Percentiles rank a stretch among this genome's conserved stretches.
phyloP scores from a whole-genome alignment of 2,113 vertebrate genomes.

The Prolemur simus region DNA sequence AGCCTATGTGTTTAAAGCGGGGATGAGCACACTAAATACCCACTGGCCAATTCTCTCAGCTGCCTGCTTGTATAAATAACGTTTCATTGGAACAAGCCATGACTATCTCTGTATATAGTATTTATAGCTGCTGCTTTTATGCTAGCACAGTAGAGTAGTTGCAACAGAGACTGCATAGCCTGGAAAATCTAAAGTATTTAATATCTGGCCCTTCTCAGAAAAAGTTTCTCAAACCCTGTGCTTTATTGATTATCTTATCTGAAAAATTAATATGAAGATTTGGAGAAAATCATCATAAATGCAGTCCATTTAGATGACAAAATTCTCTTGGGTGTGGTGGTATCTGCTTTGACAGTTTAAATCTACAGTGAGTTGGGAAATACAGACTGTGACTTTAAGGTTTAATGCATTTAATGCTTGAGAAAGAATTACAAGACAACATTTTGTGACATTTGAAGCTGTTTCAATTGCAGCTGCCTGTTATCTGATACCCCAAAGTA shows the following conservation, averaged over 20 bases:
- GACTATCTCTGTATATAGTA: not conserved
- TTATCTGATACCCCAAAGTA: constrained; percentile 72
- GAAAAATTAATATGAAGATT: constrained; percentile 23
- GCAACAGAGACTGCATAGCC: not conserved
- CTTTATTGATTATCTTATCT: not conserved
- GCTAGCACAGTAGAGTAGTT: not conserved
- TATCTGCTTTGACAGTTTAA: not conserved
- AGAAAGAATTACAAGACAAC: constrained; percentile 62
- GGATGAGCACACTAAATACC: not conserved
- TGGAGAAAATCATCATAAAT: not conserved
- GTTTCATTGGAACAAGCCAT: not conserved
- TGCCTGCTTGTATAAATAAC: not conserved
- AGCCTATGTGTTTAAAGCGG: not conserved
- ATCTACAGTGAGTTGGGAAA: not conserved
- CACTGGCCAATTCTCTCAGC: not conserved
- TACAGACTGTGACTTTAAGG: constrained; percentile 53
- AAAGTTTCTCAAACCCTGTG: not conserved
- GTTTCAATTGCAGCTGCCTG: constrained; percentile 62
- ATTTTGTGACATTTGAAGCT: constrained; percentile 74
- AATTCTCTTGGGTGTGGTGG: not conserved
- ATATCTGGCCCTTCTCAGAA: not conserved
- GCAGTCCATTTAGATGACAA: constrained; percentile 14
- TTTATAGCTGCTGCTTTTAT: not conserved
- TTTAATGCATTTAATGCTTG: constrained; percentile 61
- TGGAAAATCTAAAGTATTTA: not conserved